Conservation (phyloP, 1,140 invertebrate genomes). For the Macrosteles quadrilineatus region DNA sequence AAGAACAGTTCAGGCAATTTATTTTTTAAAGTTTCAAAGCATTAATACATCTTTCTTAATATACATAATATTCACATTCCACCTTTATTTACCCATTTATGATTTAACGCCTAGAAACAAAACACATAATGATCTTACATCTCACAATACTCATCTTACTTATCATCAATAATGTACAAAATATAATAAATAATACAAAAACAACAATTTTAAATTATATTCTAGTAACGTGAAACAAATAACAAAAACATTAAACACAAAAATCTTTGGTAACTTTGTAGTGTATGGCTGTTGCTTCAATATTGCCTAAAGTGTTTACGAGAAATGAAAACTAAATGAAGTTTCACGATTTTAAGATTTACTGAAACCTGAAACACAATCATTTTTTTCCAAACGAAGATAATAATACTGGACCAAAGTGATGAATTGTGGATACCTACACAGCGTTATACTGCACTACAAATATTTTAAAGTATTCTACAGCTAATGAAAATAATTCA, state of each 20-base stretch:
- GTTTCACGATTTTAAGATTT: not conserved
- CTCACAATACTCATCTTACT: not conserved
- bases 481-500: constrained; percentile 1
- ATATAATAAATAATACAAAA: not conserved
- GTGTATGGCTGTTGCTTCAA: not conserved
- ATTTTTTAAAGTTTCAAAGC: too few species aligned
- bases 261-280: constrained; percentile 21
- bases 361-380: not conserved
- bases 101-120: not conserved
- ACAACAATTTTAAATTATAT: not conserved
- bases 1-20: too few species aligned
- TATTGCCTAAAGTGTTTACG: not conserved
- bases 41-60: too few species aligned
- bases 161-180: not conserved
- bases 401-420: not conserved
- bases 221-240: not conserved
- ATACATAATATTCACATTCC: not conserved
- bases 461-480: not conserved
- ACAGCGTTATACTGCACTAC: not conserved
- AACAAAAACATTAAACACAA: not conserved
- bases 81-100: not conserved
- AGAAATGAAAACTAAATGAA: not conserved
- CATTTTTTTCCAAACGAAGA: not conserved
- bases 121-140: not conserved
- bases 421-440: not conserved